phyloP scores from a whole-genome alignment of 2,888 invertebrate species.

The Campaea margaritaria region DNA sequence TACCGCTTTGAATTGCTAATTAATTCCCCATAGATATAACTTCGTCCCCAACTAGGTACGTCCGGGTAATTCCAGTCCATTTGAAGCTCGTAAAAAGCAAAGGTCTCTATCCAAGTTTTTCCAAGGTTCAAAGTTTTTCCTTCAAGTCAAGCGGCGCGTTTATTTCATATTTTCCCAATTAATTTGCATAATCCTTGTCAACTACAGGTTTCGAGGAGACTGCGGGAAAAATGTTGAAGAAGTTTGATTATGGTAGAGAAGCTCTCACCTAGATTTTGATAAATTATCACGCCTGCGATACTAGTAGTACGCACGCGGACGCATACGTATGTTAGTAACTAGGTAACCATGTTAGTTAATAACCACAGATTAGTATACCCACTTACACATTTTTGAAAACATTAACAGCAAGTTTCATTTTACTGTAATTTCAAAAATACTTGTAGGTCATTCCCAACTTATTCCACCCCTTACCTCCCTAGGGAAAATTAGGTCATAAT shows the following conservation, averaged over 20 bases:
- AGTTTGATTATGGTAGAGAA: conserved; percentile 23
- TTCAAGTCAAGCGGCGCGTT: conserved; percentile 62
- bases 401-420: too few species aligned
- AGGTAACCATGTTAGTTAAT: too few species aligned
- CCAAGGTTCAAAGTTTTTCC: conserved; percentile 45
- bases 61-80: conserved; percentile 12
- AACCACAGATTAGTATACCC: too few species aligned
- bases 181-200: conserved; percentile 74
- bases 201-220: conserved; percentile 54
- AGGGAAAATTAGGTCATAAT: too few species aligned
- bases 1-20: conserved; percentile 11
- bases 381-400: too few species aligned
- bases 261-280: too few species aligned
- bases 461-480: too few species aligned
- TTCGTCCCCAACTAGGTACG: conserved; percentile 6
- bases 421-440: too few species aligned
- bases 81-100: conserved; percentile 51
- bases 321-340: too few species aligned
- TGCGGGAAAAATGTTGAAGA: conserved; percentile 40
- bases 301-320: too few species aligned
- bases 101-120: conserved; percentile 26
- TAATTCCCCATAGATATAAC: conserved; percentile 25
- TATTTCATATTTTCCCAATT: conserved; percentile 66
- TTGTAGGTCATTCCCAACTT: too few species aligned
- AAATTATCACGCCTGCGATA: too few species aligned